These are phyloP conservation scores for Eilema griseolum DNA, from an alignment of 2,888 invertebrate species.

Conservation along the genomic window DNA sequence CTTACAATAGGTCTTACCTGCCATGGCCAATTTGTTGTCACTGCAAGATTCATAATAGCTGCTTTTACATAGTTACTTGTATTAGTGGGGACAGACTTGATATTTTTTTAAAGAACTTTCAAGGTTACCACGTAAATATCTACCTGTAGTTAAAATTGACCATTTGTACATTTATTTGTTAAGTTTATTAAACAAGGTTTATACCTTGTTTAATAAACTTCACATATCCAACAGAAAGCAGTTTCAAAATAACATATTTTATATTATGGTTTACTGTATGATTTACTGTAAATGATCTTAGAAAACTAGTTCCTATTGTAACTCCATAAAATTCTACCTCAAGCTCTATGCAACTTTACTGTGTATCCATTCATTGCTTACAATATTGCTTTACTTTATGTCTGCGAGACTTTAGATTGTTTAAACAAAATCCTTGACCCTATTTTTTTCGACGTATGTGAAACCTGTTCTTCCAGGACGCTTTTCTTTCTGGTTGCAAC, in stretches of 20 bases:
- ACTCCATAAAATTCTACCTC: background rate
- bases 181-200: too few species aligned
- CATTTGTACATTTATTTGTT: too few species aligned
- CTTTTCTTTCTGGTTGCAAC: constrained; percentile 61
- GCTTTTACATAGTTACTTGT: constrained; percentile 38
- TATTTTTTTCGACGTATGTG: constrained; percentile 56
- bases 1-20: constrained; percentile 73
- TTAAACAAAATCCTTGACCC: constrained; percentile 60
- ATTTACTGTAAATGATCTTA: background rate
- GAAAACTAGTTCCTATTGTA: background rate
- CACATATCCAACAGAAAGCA: background rate
- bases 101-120: background rate
- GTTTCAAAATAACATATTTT: background rate
- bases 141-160: too few species aligned
- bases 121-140: background rate
- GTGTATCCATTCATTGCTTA: background rate
- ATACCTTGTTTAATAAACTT: too few species aligned
- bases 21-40: constrained; percentile 55
- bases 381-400: background rate
- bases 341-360: background rate
- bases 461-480: constrained; percentile 69
- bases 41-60: constrained; percentile 53
- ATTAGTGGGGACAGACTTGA: background rate
- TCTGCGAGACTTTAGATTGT: constrained; percentile 27
- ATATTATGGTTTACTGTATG: background rate